Evolutionary conservation across 2,888 invertebrate species (phyloP).

Genomic region (Tetramorium bicarinatum): DNA sequence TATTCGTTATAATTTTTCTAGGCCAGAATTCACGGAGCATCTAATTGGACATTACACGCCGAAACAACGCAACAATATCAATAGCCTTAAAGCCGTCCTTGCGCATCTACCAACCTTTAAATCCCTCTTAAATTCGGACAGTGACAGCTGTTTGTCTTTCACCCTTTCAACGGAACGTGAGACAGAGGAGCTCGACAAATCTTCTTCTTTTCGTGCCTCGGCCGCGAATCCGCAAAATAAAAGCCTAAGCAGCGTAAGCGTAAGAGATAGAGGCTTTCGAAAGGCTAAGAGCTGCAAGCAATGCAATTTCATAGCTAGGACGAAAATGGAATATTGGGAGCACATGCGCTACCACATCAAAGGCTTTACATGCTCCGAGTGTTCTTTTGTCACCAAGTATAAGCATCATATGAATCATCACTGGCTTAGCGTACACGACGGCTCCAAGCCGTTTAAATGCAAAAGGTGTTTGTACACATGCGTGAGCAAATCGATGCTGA

Average conservation of each 20-base stretch:
- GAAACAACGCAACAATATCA: conserved; percentile 83
- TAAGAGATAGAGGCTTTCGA: conserved; percentile 78
- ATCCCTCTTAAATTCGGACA: conserved; percentile 70
- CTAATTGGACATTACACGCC: conserved; percentile 58
- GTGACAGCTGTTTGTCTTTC: conserved; percentile 69
- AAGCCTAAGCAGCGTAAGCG: conserved; percentile 90
- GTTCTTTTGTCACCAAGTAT: conserved; percentile 99
- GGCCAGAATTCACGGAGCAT: conserved; percentile 16
- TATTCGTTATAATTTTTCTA: conserved; percentile 6
- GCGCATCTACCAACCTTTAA: conserved; percentile 84
- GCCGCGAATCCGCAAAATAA: conserved; percentile 90
- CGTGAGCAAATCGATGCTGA: conserved; percentile 99
- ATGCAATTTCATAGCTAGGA: conserved; percentile 94
- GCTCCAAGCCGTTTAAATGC: conserved; percentile 98
- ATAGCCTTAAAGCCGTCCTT: conserved; percentile 87
- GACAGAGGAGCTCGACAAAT: conserved; percentile 87
- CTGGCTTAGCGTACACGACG: conserved; percentile 95
- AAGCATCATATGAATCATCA: conserved; percentile 99
- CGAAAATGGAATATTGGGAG: conserved; percentile 97
- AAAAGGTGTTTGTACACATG: conserved; percentile 95
- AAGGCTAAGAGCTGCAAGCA: conserved; percentile 94
- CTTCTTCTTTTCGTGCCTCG: conserved; percentile 88
- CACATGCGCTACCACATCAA: conserved; percentile 97
- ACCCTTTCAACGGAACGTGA: conserved; percentile 77
- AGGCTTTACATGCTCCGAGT: conserved; percentile 97